Percentiles rank a stretch among this genome's conserved stretches.
phyloP scores from a whole-genome alignment of 2,113 vertebrate genomes.

The Fregata magnificens region DNA sequence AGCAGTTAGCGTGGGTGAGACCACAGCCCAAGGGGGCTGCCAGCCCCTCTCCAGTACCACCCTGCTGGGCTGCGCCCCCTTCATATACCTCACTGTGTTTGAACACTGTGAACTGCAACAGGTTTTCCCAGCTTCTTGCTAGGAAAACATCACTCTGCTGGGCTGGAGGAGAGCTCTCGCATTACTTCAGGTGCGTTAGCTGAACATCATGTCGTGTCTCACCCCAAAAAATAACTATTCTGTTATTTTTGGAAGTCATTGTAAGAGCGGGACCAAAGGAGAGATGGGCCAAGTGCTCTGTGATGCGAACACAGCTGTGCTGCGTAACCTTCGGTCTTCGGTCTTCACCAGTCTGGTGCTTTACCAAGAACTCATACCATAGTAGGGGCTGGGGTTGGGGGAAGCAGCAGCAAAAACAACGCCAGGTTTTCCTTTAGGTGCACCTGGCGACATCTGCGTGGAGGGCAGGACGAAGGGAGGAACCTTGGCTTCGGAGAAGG shows the following conservation, averaged over 20 bases:
- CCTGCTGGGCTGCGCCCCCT: fast-evolving
- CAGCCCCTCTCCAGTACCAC: too few relatives aligned
- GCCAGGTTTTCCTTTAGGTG: neutral
- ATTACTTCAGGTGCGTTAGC: neutral
- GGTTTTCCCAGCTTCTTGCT: neutral
- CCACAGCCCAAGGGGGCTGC: neutral
- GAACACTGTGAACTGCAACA: neutral
- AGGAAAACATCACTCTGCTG: neutral
- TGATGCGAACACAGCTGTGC: neutral
- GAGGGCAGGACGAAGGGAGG: neutral
- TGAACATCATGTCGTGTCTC: neutral
- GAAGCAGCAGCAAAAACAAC: fast-evolving
- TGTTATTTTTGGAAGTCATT: neutral
- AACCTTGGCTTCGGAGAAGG: neutral
- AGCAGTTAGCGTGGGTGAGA: neutral
- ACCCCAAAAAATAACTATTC: neutral
- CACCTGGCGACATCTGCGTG: fast-evolving
- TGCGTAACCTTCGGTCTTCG: neutral
- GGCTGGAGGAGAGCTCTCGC: neutral
- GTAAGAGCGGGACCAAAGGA: neutral
- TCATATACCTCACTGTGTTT: fast-evolving
- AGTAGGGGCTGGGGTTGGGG: neutral
- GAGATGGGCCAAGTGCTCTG: neutral
- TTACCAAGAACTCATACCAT: neutral
- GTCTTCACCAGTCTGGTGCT: neutral